Evolutionary conservation across 2,113 vertebrate genomes (phyloP).

Genomic region (Nanger granti): DNA sequence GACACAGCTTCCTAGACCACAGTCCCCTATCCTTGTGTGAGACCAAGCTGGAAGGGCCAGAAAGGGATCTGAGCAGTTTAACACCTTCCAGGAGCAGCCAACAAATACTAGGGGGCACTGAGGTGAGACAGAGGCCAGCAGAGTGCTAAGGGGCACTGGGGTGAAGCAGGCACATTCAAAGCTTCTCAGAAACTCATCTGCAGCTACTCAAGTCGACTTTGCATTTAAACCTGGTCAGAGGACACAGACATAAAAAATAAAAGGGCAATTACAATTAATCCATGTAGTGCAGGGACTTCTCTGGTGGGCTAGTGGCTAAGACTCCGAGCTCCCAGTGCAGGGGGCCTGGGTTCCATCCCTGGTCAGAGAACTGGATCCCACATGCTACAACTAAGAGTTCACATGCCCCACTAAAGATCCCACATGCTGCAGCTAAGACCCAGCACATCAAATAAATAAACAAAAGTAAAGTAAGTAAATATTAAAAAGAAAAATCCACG

Average conservation of each 20-base stretch:
- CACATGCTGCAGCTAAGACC: neutral
- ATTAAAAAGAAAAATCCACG: neutral
- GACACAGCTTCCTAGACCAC: neutral
- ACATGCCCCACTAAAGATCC: neutral
- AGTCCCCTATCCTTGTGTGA: neutral
- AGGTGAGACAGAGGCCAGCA: neutral
- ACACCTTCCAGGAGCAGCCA: neutral
- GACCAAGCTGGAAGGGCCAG: neutral
- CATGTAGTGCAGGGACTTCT: neutral
- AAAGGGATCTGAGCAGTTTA: neutral
- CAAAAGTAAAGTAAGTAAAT: neutral
- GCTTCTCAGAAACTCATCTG: neutral
- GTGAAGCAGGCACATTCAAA: neutral
- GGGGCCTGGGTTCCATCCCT: neutral
- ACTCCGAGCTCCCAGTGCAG: neutral
- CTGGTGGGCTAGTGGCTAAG: neutral
- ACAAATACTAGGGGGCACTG: neutral
- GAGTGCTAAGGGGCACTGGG: neutral
- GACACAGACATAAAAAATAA: neutral
- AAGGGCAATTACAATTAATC: neutral
- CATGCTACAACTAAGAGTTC: neutral
- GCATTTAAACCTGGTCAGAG: neutral
- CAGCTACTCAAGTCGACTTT: neutral
- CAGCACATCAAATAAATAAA: neutral
- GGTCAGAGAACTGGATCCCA: neutral